Evolutionary conservation across 1,140 invertebrate genomes (phyloP).

Genomic region (Aculops lycopersici): DNA sequence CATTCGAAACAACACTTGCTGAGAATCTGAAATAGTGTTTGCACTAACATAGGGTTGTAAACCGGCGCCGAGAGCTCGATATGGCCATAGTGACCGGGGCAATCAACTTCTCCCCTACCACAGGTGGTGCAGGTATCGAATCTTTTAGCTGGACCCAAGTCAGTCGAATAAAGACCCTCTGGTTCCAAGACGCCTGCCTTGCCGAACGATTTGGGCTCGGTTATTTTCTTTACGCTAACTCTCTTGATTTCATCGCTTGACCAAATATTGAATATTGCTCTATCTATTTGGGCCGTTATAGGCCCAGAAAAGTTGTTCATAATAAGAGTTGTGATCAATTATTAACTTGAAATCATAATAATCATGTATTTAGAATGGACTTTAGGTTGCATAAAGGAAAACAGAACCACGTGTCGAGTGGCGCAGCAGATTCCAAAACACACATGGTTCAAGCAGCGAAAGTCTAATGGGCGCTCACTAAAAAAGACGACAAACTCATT

Average conservation of each 20-base stretch:
- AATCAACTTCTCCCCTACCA: slow-evolving; percentile 27
- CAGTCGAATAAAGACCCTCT: slow-evolving; percentile 54
- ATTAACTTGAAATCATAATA: no score
- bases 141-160: slow-evolving; percentile 21
- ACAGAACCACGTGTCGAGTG: no score
- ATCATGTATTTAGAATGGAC: no score
- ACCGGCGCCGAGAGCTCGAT: slow-evolving; percentile 64
- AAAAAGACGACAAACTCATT: no score
- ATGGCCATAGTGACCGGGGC: slow-evolving; percentile 76
- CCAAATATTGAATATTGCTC: slow-evolving; percentile 7
- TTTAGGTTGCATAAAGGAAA: no score
- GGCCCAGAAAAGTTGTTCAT: no score
- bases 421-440: no score
- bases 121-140: slow-evolving; percentile 51
- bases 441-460: no score
- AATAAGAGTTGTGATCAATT: no score
- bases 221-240: slow-evolving; percentile 53
- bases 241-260: slow-evolving; percentile 39
- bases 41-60: slow-evolving; percentile 64
- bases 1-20: slow-evolving; percentile 24
- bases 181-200: slow-evolving; percentile 38
- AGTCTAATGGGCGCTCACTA: no score
- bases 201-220: slow-evolving; percentile 49
- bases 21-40: slow-evolving; percentile 17
- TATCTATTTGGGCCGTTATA: no score